These are phyloP conservation scores for Chalcosyrphus nemorum DNA, from an alignment of 2,888 invertebrate genomes.

Conservation along the genomic window DNA sequence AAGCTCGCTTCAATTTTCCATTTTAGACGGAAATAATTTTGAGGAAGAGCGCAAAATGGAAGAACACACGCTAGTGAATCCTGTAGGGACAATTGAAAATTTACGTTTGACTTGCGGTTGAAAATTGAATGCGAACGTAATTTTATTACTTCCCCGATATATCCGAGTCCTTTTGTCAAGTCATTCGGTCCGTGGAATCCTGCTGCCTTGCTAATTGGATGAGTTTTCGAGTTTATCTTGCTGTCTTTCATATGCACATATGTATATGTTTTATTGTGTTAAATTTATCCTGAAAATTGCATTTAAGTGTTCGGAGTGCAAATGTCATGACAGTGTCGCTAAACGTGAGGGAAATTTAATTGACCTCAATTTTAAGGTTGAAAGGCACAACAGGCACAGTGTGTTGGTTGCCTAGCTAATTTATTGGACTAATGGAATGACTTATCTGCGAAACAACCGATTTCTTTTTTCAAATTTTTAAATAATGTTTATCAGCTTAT, in stretches of 20 bases:
- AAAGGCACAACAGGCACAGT: constrained; percentile 21
- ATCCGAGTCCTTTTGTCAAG: constrained; percentile 9
- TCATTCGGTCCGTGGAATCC: background rate
- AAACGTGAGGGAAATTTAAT: constrained; percentile 54
- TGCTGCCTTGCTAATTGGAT: constrained; percentile 47
- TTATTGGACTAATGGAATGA: constrained; percentile 60
- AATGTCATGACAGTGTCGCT: constrained; percentile 35
- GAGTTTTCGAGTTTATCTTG: constrained; percentile 21
- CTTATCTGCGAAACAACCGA: constrained; percentile 47
- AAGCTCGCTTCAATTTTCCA: constrained; percentile 49
- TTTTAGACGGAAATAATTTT: constrained; percentile 65
- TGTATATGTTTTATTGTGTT: background rate
- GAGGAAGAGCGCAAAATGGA: background rate
- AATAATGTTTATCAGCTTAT: background rate
- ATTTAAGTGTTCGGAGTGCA: constrained; percentile 3
- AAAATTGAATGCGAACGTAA: constrained; percentile 58
- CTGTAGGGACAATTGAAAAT: constrained; percentile 55
- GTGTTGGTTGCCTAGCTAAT: constrained; percentile 47
- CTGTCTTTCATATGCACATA: background rate
- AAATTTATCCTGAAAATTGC: constrained; percentile 3
- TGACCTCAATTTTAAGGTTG: constrained; percentile 58
- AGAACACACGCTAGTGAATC: constrained; percentile 15
- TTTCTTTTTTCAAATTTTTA: background rate
- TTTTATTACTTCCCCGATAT: constrained; percentile 60
- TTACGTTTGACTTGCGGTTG: constrained; percentile 42